These are phyloP conservation scores for Tanypteryx hageni DNA, from an alignment of 2,888 invertebrate species.

Conservation along the genomic window DNA sequence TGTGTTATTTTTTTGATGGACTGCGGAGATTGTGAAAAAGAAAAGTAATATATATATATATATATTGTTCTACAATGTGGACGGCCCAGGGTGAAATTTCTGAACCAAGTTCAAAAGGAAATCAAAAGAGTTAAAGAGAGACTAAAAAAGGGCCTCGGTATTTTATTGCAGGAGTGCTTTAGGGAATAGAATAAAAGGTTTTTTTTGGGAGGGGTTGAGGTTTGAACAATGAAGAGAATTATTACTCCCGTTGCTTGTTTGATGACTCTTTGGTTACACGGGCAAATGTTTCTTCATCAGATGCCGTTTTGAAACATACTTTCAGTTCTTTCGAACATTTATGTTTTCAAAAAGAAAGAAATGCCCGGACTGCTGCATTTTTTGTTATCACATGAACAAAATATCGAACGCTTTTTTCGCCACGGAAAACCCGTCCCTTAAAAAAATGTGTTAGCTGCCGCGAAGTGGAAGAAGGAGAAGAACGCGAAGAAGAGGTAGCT, in stretches of 20 bases:
- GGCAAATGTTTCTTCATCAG: background rate
- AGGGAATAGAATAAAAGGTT: background rate
- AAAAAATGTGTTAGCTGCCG: slow-evolving; percentile 20
- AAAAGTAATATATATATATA: too few species aligned
- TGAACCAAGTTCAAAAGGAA: too few species aligned
- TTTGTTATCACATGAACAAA: slow-evolving; percentile 39
- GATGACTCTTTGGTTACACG: background rate
- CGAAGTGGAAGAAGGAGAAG: slow-evolving; percentile 4
- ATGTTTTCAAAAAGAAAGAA: background rate
- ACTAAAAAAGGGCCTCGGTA: too few species aligned
- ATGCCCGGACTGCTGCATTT: slow-evolving; percentile 30
- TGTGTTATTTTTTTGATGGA: too few species aligned
- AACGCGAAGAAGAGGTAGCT: slow-evolving; percentile 38
- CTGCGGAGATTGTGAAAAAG: too few species aligned
- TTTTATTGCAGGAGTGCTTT: too few species aligned
- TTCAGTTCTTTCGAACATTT: background rate
- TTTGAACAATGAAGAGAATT: background rate
- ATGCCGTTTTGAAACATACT: background rate
- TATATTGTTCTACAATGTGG: too few species aligned
- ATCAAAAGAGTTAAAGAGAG: too few species aligned
- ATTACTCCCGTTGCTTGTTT: background rate
- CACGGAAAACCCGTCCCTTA: slow-evolving; percentile 34
- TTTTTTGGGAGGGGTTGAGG: background rate
- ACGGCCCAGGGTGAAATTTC: too few species aligned
- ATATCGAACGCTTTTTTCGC: slow-evolving; percentile 44